A percentile compares a stretch with the other conserved stretches of the same genome.
Evolutionary conservation across 1,140 invertebrate genomes (phyloP).

Genomic region (Zeugodacus cucurbitae): DNA sequence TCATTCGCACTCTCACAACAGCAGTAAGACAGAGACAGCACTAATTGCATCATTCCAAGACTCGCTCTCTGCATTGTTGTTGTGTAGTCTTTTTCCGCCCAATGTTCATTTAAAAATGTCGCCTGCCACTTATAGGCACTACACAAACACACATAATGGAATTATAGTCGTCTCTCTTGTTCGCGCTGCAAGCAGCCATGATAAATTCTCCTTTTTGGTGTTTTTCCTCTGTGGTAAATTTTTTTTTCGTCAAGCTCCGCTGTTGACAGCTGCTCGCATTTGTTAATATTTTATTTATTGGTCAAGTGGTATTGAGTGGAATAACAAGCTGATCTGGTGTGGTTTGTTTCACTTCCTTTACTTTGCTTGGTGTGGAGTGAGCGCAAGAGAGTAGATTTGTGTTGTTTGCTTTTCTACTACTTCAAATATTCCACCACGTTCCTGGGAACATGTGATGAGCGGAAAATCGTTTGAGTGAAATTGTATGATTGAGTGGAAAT

Average conservation of each 20-base stretch:
- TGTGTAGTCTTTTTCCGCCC: not conserved
- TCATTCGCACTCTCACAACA: not conserved
- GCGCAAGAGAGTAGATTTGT: conserved; percentile 23
- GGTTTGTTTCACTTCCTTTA: not conserved
- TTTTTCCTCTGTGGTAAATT: conserved; percentile 22
- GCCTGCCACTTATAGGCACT: not conserved
- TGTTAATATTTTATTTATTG: conserved; percentile 49
- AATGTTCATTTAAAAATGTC: conserved; percentile 39
- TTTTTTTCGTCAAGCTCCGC: conserved; percentile 39
- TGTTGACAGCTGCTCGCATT: conserved; percentile 60
- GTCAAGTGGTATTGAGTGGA: not conserved
- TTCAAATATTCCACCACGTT: conserved; percentile 52
- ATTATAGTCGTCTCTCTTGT: not conserved
- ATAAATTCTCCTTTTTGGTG: conserved; percentile 66
- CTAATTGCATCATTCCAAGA: not conserved
- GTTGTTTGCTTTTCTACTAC: conserved; percentile 47
- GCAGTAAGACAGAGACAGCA: not conserved
- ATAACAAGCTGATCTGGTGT: not conserved
- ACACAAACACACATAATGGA: not conserved
- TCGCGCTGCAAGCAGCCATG: conserved; percentile 42
- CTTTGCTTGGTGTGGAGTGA: not conserved
- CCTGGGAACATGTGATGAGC: not conserved
- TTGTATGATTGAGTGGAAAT: not conserved
- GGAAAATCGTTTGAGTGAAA: not conserved
- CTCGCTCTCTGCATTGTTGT: not conserved